Evolutionary conservation across 2,888 invertebrate species (phyloP).

Genomic region (Papilio demoleus): DNA sequence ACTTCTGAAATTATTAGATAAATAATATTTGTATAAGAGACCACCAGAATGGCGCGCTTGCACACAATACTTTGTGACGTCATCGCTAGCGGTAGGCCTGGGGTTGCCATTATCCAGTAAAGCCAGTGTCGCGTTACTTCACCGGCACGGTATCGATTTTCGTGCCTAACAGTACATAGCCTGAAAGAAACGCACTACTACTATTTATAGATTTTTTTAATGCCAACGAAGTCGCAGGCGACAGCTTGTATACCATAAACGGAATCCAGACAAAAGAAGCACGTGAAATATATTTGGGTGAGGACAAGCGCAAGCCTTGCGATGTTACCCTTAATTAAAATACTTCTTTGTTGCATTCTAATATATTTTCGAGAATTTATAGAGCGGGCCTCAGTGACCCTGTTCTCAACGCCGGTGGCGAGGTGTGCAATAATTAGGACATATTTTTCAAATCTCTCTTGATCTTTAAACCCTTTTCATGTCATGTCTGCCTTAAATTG

Average conservation of each 20-base stretch:
- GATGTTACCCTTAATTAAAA: conserved; percentile 36
- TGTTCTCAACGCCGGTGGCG: conserved; percentile 41
- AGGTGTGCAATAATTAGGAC: conserved; percentile 21
- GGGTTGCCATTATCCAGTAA: too few species aligned
- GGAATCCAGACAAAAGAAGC: conserved; percentile 41
- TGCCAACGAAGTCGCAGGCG: too few species aligned
- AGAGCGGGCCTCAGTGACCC: conserved; percentile 35
- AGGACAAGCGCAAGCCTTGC: conserved; percentile 6
- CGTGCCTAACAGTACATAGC: too few species aligned
- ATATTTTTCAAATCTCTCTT: conserved; percentile 16
- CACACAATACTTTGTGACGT: too few species aligned
- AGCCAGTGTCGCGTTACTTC: too few species aligned
- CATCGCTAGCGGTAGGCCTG: too few species aligned
- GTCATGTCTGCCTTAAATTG: conserved; percentile 22
- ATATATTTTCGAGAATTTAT: conserved; percentile 52
- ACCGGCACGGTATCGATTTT: too few species aligned
- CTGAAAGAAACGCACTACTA: too few species aligned
- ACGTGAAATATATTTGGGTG: conserved; percentile 20
- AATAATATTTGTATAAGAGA: too few species aligned
- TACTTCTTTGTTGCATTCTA: conserved; percentile 40
- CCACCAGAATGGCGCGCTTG: too few species aligned
- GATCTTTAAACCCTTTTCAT: conserved; percentile 20
- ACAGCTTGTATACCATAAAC: background rate
- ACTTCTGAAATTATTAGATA: too few species aligned
- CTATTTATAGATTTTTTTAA: too few species aligned